A percentile compares a stretch with the other conserved stretches of the same genome.
phyloP scores from a whole-genome alignment of 2,113 vertebrate genomes.

The Passer montanus region DNA sequence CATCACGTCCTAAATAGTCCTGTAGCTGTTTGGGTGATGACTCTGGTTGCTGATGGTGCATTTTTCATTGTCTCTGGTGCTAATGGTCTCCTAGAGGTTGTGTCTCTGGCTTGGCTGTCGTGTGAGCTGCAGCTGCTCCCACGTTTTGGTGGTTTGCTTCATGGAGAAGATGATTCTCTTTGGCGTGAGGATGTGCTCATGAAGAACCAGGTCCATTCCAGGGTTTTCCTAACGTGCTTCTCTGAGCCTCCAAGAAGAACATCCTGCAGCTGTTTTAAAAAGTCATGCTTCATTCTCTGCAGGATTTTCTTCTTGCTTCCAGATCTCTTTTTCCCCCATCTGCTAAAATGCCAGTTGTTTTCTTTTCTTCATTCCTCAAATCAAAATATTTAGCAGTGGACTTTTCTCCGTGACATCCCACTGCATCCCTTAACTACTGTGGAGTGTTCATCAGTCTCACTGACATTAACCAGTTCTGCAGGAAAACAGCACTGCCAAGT shows the following conservation, averaged over 20 bases:
- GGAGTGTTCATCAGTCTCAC: background rate
- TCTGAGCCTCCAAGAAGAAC: constrained; percentile 31
- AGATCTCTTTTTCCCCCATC: background rate
- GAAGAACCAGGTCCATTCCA: constrained; percentile 21
- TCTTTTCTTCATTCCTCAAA: constrained; percentile 41
- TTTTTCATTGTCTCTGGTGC: background rate
- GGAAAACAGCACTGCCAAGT: background rate
- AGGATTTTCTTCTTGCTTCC: constrained; percentile 50
- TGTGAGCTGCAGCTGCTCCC: constrained; percentile 8
- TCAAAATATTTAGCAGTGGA: constrained; percentile 54
- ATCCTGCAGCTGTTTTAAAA: constrained; percentile 41
- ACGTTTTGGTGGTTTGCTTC: background rate
- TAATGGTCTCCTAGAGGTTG: background rate
- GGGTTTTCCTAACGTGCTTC: background rate
- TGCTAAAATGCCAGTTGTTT: constrained; percentile 48
- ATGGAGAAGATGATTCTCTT: background rate
- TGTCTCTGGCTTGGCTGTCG: background rate
- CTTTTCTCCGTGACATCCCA: constrained; percentile 25
- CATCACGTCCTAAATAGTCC: background rate
- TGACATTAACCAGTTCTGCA: constrained; percentile 42
- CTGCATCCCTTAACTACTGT: constrained; percentile 6
- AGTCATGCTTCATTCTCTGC: constrained; percentile 15
- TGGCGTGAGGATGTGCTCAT: constrained; percentile 9
- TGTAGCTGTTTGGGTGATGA: background rate
- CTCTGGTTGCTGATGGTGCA: background rate